Evolutionary conservation across 2,113 vertebrate species (phyloP).

Genomic region (Pandion haliaetus): DNA sequence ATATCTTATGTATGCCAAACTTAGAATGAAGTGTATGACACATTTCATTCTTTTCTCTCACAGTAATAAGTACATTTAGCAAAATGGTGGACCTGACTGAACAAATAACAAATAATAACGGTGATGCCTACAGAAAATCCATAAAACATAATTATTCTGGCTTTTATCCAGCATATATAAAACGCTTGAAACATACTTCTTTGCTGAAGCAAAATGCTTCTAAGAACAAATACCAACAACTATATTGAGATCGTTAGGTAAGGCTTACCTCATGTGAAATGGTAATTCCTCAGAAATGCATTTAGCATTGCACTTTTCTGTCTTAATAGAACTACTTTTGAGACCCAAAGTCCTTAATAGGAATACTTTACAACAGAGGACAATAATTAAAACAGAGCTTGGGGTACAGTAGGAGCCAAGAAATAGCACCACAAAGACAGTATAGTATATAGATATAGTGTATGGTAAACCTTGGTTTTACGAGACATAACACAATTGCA

Average conservation of each 20-base stretch:
- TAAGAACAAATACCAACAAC: not conserved
- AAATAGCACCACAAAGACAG: not conserved
- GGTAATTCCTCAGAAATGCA: not conserved
- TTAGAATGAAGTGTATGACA: not conserved
- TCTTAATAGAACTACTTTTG: not conserved
- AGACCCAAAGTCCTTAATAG: not conserved
- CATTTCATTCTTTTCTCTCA: not conserved
- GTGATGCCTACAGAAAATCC: slow-evolving; percentile 4
- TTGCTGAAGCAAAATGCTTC: slow-evolving; percentile 1
- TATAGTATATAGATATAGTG: not conserved
- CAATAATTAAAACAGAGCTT: not conserved
- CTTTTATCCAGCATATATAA: not conserved
- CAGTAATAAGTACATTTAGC: slow-evolving; percentile 1
- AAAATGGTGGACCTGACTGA: not conserved
- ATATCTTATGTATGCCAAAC: not conserved
- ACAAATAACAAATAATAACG: not conserved
- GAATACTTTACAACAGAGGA: not conserved
- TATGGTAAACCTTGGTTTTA: not conserved
- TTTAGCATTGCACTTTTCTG: not conserved
- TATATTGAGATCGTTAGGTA: not conserved
- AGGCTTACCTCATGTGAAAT: not conserved
- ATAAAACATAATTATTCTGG: slow-evolving; percentile 20
- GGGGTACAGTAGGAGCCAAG: not conserved
- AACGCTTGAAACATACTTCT: not conserved
- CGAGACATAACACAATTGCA: not conserved